phyloP scores from a whole-genome alignment of 64 coral and sea anemone species.

The Acropora yongei region DNA sequence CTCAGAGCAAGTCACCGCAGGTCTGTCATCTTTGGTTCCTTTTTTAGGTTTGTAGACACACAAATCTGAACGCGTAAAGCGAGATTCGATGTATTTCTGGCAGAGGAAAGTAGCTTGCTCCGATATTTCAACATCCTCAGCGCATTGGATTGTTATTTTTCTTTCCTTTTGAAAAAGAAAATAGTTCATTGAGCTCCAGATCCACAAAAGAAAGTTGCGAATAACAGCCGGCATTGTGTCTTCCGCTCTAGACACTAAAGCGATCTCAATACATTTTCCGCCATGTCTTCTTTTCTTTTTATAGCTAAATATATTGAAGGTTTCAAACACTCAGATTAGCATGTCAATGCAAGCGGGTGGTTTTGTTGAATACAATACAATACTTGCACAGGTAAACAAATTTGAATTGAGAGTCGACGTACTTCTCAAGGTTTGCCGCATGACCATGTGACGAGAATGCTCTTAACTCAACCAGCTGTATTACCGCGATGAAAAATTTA shows the following conservation, averaged over 20 bases:
- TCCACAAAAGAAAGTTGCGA: background rate
- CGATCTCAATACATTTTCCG: background rate
- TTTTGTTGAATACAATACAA: too few relatives aligned
- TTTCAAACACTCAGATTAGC: background rate
- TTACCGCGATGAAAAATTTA: too few relatives aligned
- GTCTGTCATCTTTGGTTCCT: background rate
- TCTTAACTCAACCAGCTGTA: too few relatives aligned
- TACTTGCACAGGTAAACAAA: too few relatives aligned
- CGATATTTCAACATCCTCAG: slow-evolving; percentile 60
- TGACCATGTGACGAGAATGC: too few relatives aligned
- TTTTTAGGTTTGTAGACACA: slow-evolving; percentile 51
- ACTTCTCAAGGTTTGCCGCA: too few relatives aligned
- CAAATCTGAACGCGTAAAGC: slow-evolving; percentile 64
- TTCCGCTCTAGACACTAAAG: background rate
- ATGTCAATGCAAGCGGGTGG: background rate
- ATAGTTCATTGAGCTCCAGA: background rate
- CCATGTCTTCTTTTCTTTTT: background rate
- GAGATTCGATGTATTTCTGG: slow-evolving; percentile 73
- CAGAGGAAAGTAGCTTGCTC: slow-evolving; percentile 72
- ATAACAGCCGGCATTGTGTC: background rate
- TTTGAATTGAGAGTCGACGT: too few relatives aligned
- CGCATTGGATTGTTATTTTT: background rate
- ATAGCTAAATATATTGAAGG: background rate
- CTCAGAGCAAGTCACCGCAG: slow-evolving; percentile 39
- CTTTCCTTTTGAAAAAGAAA: background rate